Base-by-base conservation (phyloP, 2,888 invertebrate genomes). In the Melanchra persicariae region DNA sequence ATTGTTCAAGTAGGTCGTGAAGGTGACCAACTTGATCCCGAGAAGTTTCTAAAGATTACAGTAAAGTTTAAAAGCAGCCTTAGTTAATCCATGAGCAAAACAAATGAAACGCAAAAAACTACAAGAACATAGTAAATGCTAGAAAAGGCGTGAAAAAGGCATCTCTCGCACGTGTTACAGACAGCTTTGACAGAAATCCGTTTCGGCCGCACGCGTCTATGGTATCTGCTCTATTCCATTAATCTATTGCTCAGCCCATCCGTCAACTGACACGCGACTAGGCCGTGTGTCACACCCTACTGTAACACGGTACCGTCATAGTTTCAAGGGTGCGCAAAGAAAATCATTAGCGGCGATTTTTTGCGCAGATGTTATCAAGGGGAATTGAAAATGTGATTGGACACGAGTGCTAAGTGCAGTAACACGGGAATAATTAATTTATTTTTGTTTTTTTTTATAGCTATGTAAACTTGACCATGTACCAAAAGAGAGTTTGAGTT, bases 131-230 rank as follows among this genome's bases (percentile, higher is more conserved):
- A 15, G n/a, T n/a, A n/a, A n/a, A 61, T 37, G 78, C 43, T 77
- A 60, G 61, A 73, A 74, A 74, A 74, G 77, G 86, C 86, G 77
- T 81, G 74, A 80, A 84, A 84, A 79, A 43, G 58, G 74, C 69
- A 79, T 77, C 71, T 65, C 60, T 59, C 67, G 74, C 85, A 84
- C 76, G 88, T 90, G 91, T 79, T 83, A 75, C 68, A 88, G 91
- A 90, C 91, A 89, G 88, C 79, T 89, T 87, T 88, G 90, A 90
- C 90, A 90, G 89, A 88, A 90, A 91, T 91, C 90, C 88, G 88
- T 87, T 91, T 77, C 67, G 81, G 84, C 67, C 73, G 73, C 85
- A 79, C 85, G 85, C 84, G 84, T 82, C 84, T 82, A 81, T 81
- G 82, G 79, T 84, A 84, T 82, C 72, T 75, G 83, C 68, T 81